phyloP scores from a whole-genome alignment of 2,113 vertebrate genomes.

The Puffinus mauretanicus region DNA sequence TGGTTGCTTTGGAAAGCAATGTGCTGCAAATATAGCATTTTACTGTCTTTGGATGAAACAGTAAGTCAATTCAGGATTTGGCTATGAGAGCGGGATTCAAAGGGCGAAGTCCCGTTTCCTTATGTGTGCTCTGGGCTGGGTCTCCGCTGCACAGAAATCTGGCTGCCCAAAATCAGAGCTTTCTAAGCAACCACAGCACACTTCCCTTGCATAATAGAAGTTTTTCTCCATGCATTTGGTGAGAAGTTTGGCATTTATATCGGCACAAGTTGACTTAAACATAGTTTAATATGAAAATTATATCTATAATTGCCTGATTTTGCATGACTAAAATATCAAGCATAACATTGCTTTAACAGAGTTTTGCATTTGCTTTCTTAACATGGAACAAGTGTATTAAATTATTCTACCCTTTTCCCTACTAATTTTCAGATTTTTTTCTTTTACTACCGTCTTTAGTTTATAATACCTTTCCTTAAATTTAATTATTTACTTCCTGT shows the following conservation, averaged over 20 bases:
- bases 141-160: not conserved
- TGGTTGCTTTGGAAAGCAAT: constrained; percentile 23
- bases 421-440: not conserved
- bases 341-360: not conserved
- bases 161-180: not conserved
- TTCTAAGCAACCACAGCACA: not conserved
- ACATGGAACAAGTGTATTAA: not conserved
- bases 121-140: not conserved
- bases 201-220: not conserved
- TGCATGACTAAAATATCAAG: not conserved
- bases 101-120: not conserved
- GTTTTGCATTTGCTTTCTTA: not conserved
- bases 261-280: rapidly evolving
- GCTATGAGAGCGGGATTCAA: not conserved
- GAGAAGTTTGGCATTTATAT: not conserved
- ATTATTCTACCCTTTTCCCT: not conserved
- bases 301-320: not conserved
- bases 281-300: not conserved
- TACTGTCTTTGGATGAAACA: not conserved
- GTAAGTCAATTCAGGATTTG: not conserved
- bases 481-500: not conserved
- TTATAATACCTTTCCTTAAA: not conserved
- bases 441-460: not conserved
- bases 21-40: not conserved
- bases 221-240: not conserved